These are phyloP conservation scores for Laticauda colubrina DNA, from an alignment of 2,113 vertebrate species.

Conservation along the genomic window DNA sequence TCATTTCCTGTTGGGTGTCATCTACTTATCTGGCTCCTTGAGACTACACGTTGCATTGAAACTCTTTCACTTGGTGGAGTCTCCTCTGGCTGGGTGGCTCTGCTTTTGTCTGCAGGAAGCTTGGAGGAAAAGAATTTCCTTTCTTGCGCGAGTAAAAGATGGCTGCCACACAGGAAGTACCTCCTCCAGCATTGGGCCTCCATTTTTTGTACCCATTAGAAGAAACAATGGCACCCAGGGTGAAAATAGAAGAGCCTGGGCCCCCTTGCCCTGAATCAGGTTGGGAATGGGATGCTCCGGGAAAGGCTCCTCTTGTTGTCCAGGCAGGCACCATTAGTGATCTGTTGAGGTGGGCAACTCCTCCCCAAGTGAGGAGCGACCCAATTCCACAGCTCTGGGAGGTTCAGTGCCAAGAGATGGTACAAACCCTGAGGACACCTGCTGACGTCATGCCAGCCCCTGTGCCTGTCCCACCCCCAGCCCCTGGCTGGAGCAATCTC, in stretches of 20 bases:
- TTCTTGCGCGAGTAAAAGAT: not conserved
- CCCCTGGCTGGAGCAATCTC: conserved; percentile 20
- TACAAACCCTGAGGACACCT: conserved; percentile 13
- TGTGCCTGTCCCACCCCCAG: not conserved
- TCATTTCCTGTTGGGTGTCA: not conserved
- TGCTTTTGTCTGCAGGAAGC: not conserved
- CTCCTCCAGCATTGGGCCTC: conserved; percentile 25
- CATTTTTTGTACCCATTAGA: conserved; percentile 32
- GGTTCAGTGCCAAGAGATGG: conserved; percentile 33
- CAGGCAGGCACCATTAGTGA: conserved; percentile 26
- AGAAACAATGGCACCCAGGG: conserved; percentile 20
- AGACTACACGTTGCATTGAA: not conserved
- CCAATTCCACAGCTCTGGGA: conserved; percentile 23
- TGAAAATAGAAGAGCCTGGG: conserved; percentile 30
- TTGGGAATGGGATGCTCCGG: conserved; percentile 21
- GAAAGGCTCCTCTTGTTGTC: conserved; percentile 20
- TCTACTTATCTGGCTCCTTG: not conserved
- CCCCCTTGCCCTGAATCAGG: conserved; percentile 16
- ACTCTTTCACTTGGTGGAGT: not conserved
- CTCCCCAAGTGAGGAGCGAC: conserved; percentile 26
- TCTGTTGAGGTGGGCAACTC: conserved; percentile 23
- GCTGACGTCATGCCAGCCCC: not conserved
- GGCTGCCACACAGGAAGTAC: conserved; percentile 31
- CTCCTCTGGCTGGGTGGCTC: not conserved
- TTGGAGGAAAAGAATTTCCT: not conserved